Evolutionary conservation across 92 coral and sea anemone genomes (phyloP).

Genomic region (Diadumene lineata): DNA sequence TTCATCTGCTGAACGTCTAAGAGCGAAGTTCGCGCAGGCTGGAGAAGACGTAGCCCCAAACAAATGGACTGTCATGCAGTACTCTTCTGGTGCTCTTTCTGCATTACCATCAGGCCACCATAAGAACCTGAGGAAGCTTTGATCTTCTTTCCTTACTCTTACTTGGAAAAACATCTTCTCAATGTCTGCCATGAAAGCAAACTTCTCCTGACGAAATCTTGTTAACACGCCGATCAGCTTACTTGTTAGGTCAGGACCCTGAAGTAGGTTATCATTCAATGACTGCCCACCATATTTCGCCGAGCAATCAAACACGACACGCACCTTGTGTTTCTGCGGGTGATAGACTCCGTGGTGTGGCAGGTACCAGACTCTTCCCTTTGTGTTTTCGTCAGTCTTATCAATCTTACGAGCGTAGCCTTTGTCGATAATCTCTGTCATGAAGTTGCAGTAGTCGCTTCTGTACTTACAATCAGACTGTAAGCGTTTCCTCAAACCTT

Average conservation of each 20-base stretch:
- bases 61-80: slow-evolving; percentile 69
- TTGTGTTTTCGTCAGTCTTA: not conserved
- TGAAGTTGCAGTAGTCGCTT: slow-evolving; percentile 41
- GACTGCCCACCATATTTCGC: slow-evolving; percentile 17
- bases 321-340: slow-evolving; percentile 21
- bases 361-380: slow-evolving; percentile 16
- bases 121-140: slow-evolving; percentile 26
- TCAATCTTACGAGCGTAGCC: slow-evolving; percentile 21
- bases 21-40: slow-evolving; percentile 64
- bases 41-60: slow-evolving; percentile 65
- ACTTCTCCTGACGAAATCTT: slow-evolving; percentile 8
- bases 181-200: slow-evolving; percentile 11
- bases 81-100: slow-evolving; percentile 42
- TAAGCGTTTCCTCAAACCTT: slow-evolving; percentile 27
- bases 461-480: slow-evolving; percentile 16
- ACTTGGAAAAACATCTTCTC: slow-evolving; percentile 24
- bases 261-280: slow-evolving; percentile 18
- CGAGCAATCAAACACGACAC: slow-evolving; percentile 42
- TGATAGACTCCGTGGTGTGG: slow-evolving; percentile 40
- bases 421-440: slow-evolving; percentile 26
- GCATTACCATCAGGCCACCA: slow-evolving; percentile 54
- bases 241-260: slow-evolving; percentile 42
- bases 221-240: slow-evolving; percentile 17
- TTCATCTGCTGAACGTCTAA: slow-evolving; percentile 52
- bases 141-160: not conserved